phyloP scores from a whole-genome alignment of 2,888 invertebrate species.

The Ypsolopha sequella region DNA sequence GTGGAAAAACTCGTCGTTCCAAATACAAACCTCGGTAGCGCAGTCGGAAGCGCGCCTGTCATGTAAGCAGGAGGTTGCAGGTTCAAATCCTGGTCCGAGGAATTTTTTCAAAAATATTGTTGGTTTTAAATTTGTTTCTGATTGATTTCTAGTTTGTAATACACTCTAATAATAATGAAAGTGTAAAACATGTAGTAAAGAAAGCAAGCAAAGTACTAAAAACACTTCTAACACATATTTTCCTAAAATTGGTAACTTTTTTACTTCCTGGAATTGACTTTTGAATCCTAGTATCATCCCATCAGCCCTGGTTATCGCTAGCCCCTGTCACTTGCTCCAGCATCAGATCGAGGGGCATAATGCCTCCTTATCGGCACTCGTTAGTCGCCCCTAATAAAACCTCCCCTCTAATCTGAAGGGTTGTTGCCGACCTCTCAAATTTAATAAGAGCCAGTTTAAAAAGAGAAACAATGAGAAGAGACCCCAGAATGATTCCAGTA shows the following conservation, averaged over 20 bases:
- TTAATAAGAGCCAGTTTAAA: constrained; percentile 64
- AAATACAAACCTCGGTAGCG: too few species aligned
- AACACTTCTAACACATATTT: not conserved
- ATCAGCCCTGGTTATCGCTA: constrained; percentile 14
- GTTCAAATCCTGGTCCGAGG: too few species aligned
- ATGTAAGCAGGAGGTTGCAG: too few species aligned
- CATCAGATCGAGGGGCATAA: constrained; percentile 44
- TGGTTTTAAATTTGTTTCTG: too few species aligned
- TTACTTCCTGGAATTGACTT: not conserved
- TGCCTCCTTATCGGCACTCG: constrained; percentile 63
- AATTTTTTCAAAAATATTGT: too few species aligned
- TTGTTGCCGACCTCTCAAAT: constrained; percentile 54
- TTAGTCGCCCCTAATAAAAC: constrained; percentile 66
- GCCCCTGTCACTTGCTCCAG: constrained; percentile 18
- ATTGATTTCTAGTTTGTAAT: too few species aligned
- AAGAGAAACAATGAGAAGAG: constrained; percentile 45
- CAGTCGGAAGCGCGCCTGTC: too few species aligned
- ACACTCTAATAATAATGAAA: too few species aligned
- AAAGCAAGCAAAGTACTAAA: not conserved
- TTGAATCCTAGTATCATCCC: not conserved
- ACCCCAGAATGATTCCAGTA: constrained; percentile 2
- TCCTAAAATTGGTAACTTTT: not conserved
- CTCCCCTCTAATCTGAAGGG: constrained; percentile 61
- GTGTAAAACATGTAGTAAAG: too few species aligned
- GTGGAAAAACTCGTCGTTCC: too few species aligned